These are phyloP conservation scores for Megaustenia siamemsis DNA, from an alignment of 2,888 invertebrate species.

Conservation along the genomic window DNA sequence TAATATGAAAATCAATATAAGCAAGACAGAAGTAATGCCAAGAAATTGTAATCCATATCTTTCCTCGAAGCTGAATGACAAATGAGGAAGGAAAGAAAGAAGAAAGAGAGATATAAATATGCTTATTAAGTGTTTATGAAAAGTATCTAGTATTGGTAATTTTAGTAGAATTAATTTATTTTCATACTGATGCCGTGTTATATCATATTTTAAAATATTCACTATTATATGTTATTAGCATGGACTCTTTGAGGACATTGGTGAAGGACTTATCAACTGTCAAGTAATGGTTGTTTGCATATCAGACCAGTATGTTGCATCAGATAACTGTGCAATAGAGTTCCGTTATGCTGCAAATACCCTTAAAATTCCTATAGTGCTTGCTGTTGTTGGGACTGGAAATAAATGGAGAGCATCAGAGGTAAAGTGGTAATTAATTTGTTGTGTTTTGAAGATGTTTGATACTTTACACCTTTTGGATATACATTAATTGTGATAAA, in stretches of 20 bases:
- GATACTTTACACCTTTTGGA: neutral
- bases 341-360: slow-evolving; percentile 75
- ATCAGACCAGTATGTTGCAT: slow-evolving; percentile 74
- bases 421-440: slow-evolving; percentile 56
- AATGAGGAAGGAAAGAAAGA: too few relatives aligned
- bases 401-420: slow-evolving; percentile 72
- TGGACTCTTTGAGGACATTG: slow-evolving; percentile 76
- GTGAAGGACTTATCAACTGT: slow-evolving; percentile 72
- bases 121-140: too few relatives aligned
- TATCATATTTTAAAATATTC: too few relatives aligned
- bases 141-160: too few relatives aligned
- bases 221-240: slow-evolving; percentile 62
- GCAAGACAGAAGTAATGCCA: too few relatives aligned
- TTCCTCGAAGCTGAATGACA: too few relatives aligned
- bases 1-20: too few relatives aligned
- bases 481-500: neutral
- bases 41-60: too few relatives aligned
- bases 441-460: neutral
- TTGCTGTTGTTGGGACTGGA: slow-evolving; percentile 75
- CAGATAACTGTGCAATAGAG: slow-evolving; percentile 73
- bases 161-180: too few relatives aligned
- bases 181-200: too few relatives aligned
- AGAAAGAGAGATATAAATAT: too few relatives aligned
- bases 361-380: slow-evolving; percentile 72
- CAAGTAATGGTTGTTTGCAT: slow-evolving; percentile 75